These are phyloP conservation scores for Catagonus wagneri DNA, from an alignment of 2,113 vertebrate species.

Conservation along the genomic window DNA sequence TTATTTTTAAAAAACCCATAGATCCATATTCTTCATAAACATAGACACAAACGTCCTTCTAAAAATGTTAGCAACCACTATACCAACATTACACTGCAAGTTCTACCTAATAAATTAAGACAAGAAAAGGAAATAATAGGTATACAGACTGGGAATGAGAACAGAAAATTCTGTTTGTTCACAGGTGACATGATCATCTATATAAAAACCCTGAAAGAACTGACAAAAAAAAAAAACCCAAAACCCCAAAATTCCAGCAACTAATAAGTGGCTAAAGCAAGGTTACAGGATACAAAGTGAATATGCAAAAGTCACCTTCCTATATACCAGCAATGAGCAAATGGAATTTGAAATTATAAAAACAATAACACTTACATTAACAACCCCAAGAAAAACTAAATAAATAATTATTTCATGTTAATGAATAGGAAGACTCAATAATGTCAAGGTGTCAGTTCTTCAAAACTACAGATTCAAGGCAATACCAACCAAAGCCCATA, in stretches of 20 bases:
- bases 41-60: neutral
- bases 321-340: neutral
- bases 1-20: neutral
- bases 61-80: neutral
- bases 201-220: neutral
- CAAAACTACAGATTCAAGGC: neutral
- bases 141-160: neutral
- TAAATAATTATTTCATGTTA: neutral
- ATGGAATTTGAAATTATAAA: neutral
- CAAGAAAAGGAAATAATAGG: neutral
- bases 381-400: neutral
- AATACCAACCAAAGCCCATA: neutral
- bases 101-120: neutral
- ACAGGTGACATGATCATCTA: neutral
- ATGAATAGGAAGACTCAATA: neutral
- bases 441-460: neutral
- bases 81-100: neutral
- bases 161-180: neutral
- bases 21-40: neutral
- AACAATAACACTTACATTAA: neutral
- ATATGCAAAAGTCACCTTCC: neutral
- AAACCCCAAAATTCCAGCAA: neutral
- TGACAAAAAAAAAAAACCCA: neutral
- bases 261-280: neutral
- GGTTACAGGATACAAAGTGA: neutral